A percentile compares a stretch with the other conserved stretches of the same genome.
These are phyloP conservation scores for Leptatherina wallacei DNA, from an alignment of 2,797 vertebrate species.

Conservation along the genomic window DNA sequence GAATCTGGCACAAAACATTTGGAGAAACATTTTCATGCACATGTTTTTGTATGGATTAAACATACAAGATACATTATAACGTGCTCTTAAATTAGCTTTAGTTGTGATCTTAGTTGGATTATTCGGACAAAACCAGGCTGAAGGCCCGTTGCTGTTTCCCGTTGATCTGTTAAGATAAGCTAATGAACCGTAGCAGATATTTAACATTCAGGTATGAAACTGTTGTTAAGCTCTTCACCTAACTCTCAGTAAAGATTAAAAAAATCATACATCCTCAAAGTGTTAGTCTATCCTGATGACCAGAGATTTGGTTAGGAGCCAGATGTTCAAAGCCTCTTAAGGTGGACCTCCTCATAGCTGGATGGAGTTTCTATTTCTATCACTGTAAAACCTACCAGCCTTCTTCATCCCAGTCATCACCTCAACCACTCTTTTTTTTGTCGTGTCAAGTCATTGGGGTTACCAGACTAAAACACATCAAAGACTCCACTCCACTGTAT, in stretches of 20 bases:
- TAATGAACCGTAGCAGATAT: background rate
- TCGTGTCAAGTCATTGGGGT: conserved; percentile 63
- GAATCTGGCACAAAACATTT: background rate
- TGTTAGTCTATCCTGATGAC: background rate
- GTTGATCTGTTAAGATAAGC: background rate
- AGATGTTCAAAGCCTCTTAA: conserved; percentile 12
- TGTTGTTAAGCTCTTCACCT: background rate
- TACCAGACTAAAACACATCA: conserved; percentile 65
- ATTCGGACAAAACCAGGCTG: background rate
- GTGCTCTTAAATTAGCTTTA: background rate
- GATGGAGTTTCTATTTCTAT: conserved; percentile 36
- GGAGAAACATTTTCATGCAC: background rate
- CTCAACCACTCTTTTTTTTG: conserved; percentile 62
- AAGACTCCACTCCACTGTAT: conserved; percentile 59
- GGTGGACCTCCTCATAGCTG: conserved; percentile 23
- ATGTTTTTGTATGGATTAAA: conserved; percentile 1
- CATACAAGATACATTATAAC: background rate
- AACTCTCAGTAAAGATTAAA: background rate
- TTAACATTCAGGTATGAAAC: background rate
- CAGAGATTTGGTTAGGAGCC: conserved; percentile 1
- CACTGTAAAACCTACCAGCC: conserved; percentile 47
- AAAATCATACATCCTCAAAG: background rate
- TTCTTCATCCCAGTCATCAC: conserved; percentile 44
- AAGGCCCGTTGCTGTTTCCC: background rate
- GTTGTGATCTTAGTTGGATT: background rate